A percentile compares a stretch with the other conserved stretches of the same genome.
phyloP scores from a whole-genome alignment of 92 coral and sea anemone species.

The Galaxea fascicularis region DNA sequence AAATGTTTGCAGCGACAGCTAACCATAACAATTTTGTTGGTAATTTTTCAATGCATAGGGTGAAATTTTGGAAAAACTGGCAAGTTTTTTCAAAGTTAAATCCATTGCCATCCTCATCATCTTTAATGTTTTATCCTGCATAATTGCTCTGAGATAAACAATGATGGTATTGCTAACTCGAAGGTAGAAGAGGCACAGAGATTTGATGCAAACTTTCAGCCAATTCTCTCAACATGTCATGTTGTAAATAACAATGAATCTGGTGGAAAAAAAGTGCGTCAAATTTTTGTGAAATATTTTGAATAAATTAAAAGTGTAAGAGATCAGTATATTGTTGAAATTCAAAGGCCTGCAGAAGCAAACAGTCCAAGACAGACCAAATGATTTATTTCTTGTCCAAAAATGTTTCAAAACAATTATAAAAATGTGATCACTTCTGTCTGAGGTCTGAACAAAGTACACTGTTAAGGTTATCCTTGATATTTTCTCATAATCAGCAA shows the following conservation, averaged over 20 bases:
- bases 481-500: not conserved
- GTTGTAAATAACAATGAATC: constrained; percentile 40
- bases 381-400: not conserved
- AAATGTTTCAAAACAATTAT: not conserved
- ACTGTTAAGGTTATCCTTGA: not conserved
- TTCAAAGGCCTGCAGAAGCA: not conserved
- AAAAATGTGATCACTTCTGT: not conserved
- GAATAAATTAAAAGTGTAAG: constrained; percentile 17
- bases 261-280: constrained; percentile 48
- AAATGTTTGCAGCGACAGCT: too few relatives aligned
- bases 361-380: not conserved
- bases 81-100: too few relatives aligned
- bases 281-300: constrained; percentile 50
- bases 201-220: constrained; percentile 29
- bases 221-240: constrained; percentile 14
- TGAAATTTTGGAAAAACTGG: too few relatives aligned
- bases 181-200: constrained; percentile 17
- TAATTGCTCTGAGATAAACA: constrained; percentile 46
- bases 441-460: not conserved
- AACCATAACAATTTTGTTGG: too few relatives aligned
- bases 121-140: constrained; percentile 58
- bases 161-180: constrained; percentile 2
- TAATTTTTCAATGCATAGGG: too few relatives aligned
- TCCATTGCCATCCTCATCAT: too few relatives aligned
- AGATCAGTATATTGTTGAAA: not conserved